These are phyloP conservation scores for Maniola hyperantus DNA, from an alignment of 2,888 invertebrate species.

Conservation along the genomic window DNA sequence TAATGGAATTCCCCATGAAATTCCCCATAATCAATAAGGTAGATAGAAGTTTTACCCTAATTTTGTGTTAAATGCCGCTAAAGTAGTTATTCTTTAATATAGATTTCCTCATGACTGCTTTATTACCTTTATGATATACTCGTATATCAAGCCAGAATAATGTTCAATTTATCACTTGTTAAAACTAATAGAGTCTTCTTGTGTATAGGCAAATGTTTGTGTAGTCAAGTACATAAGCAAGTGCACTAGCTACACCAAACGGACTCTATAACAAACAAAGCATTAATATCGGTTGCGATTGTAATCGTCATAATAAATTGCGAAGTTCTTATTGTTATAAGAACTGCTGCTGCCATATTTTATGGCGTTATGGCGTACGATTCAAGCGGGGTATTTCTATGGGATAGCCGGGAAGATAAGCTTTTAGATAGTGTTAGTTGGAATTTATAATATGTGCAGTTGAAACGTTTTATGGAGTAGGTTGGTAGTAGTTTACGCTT, in stretches of 20 bases:
- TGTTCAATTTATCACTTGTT: too few relatives aligned
- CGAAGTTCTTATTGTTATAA: conserved; percentile 40
- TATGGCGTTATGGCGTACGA: conserved; percentile 36
- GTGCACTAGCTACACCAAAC: conserved; percentile 24
- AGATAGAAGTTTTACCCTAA: too few relatives aligned
- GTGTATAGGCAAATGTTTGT: too few relatives aligned
- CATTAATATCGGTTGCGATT: conserved; percentile 39
- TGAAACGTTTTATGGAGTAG: conserved; percentile 22
- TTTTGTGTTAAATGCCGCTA: too few relatives aligned
- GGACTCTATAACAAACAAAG: conserved; percentile 33
- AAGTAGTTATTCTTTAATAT: too few relatives aligned
- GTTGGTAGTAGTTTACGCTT: background rate
- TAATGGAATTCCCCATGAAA: too few relatives aligned
- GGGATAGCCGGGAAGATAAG: conserved; percentile 29
- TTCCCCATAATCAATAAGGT: too few relatives aligned
- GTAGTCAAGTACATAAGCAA: background rate
- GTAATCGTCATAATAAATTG: conserved; percentile 42
- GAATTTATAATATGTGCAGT: conserved; percentile 33
- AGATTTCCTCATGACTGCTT: too few relatives aligned
- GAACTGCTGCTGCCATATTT: conserved; percentile 39
- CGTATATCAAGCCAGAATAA: too few relatives aligned
- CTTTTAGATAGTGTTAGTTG: conserved; percentile 28
- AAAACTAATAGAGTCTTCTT: too few relatives aligned
- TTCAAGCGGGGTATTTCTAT: conserved; percentile 33
- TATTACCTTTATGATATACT: background rate